A percentile compares a stretch with the other conserved stretches of the same genome.
phyloP scores from a whole-genome alignment of 30 jellyfish, hydroid and myxozoan genomes.

The Cassiopea xamachana region DNA sequence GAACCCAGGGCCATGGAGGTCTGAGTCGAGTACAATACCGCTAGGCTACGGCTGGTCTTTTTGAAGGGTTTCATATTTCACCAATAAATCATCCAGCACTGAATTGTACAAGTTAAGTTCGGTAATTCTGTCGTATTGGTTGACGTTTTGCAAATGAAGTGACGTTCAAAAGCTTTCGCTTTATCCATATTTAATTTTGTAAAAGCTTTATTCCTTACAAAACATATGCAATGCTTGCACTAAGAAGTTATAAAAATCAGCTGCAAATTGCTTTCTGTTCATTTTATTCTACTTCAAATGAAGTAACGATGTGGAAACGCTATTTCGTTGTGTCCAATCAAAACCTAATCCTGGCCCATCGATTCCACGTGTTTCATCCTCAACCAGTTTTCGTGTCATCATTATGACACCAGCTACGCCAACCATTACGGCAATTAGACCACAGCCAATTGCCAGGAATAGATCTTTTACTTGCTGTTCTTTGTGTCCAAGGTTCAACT shows the following conservation, averaged over 20 bases:
- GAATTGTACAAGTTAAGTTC: too few species aligned
- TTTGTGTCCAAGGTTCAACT: conserved; percentile 21
- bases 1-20: too few species aligned
- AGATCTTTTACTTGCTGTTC: conserved; percentile 77
- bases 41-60: too few species aligned
- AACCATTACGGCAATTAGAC: conserved; percentile 83
- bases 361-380: conserved; percentile 74
- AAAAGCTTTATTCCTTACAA: too few species aligned
- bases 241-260: background rate
- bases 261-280: background rate
- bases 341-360: conserved; percentile 41
- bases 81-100: too few species aligned
- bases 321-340: conserved; percentile 57
- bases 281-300: background rate
- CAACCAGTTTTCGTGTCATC: conserved; percentile 93
- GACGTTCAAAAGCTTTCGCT: too few species aligned
- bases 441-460: conserved; percentile 92
- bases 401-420: conserved; percentile 94
- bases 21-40: too few species aligned
- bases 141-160: too few species aligned
- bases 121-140: too few species aligned
- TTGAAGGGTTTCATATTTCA: too few species aligned
- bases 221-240: background rate
- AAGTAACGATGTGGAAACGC: conserved; percentile 56
- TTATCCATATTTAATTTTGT: too few species aligned